A percentile compares a stretch with the other conserved stretches of the same genome.
phyloP scores from a whole-genome alignment of 2,113 vertebrate species.

The Rhegmatorhina hoffmannsi region DNA sequence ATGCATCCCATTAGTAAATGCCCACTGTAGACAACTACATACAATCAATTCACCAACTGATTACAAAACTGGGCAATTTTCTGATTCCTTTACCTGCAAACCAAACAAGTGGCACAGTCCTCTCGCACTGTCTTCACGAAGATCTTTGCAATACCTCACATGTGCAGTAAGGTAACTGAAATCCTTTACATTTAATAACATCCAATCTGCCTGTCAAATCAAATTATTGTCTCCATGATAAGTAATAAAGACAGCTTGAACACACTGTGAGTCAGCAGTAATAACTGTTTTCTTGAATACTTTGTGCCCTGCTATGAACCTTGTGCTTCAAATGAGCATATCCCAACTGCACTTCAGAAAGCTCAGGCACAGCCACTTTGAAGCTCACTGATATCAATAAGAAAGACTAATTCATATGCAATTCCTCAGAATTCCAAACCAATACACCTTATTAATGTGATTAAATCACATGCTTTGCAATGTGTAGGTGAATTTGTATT shows the following conservation, averaged over 20 bases:
- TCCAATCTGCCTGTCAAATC: conserved; percentile 57
- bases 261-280: background rate
- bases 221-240: conserved; percentile 50
- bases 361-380: background rate
- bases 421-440: background rate
- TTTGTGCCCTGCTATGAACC: background rate
- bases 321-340: background rate
- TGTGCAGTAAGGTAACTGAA: conserved; percentile 4
- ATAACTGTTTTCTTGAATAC: conserved; percentile 35
- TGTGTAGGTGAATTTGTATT: background rate
- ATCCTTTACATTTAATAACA: conserved; percentile 47
- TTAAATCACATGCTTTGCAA: background rate
- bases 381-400: background rate
- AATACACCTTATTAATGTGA: background rate
- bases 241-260: conserved; percentile 50
- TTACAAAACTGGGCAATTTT: conserved; percentile 32
- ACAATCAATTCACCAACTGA: conserved; percentile 32
- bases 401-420: background rate
- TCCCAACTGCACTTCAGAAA: background rate
- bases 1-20: background rate
- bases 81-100: conserved; percentile 21
- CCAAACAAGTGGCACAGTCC: background rate
- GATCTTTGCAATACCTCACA: background rate
- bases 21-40: background rate
- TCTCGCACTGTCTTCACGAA: background rate